Percentiles rank a stretch among this genome's conserved stretches.
These are phyloP conservation scores for Corynorhinus townsendii DNA, from an alignment of 2,113 vertebrate genomes.

Conservation along the genomic window DNA sequence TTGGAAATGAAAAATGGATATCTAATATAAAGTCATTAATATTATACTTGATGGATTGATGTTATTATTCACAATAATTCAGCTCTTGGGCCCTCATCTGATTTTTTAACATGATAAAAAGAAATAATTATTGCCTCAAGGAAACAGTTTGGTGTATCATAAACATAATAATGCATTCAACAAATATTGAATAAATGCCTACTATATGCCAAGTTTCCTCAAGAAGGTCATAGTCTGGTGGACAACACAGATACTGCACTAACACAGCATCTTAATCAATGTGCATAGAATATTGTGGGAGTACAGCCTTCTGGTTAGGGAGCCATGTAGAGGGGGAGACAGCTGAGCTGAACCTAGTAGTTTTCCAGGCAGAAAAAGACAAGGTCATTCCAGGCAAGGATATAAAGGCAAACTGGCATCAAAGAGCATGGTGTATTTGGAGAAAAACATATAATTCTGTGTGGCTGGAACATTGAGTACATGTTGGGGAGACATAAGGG, in stretches of 20 bases:
- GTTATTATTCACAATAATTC: constrained; percentile 29
- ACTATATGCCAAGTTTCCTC: neutral
- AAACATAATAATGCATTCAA: neutral
- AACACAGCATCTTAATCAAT: neutral
- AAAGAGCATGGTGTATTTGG: constrained; percentile 24
- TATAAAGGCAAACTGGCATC: constrained; percentile 25
- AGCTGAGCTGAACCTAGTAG: neutral
- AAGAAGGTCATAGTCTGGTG: neutral
- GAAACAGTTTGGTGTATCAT: neutral
- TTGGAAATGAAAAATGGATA: constrained; percentile 47
- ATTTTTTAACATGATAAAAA: constrained; percentile 39
- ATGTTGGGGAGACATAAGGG: neutral
- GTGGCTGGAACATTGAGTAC: constrained; percentile 41
- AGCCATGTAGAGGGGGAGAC: neutral
- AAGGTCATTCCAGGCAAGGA: constrained; percentile 47
- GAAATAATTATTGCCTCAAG: constrained; percentile 26
- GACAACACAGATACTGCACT: neutral
- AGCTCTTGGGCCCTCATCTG: neutral
- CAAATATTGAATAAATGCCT: neutral
- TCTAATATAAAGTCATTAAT: constrained; percentile 45
- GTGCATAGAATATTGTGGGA: neutral
- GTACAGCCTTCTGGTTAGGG: neutral
- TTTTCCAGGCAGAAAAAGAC: constrained; percentile 39
- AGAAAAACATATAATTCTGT: neutral
- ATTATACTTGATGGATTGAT: constrained; percentile 20